phyloP scores from a whole-genome alignment of 2,888 invertebrate species.

The Xanthia icteritia region DNA sequence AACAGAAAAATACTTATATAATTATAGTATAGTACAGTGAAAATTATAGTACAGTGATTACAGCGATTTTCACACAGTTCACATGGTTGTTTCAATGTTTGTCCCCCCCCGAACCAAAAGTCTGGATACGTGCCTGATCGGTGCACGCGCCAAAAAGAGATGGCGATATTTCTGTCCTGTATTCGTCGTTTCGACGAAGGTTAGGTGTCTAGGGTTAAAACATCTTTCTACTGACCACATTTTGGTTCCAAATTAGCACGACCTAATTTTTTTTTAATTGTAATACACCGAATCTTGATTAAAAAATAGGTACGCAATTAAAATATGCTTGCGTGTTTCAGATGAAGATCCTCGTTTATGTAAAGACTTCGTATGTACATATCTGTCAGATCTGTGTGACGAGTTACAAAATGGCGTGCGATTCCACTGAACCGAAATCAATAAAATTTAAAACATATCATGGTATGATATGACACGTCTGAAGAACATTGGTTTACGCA shows the following conservation, averaged over 20 bases:
- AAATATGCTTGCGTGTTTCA: constrained; percentile 18
- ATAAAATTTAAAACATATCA: not conserved
- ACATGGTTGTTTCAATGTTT: too few relatives aligned
- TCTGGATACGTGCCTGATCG: too few relatives aligned
- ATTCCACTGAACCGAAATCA: not conserved
- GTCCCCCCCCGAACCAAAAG: too few relatives aligned
- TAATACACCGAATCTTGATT: constrained; percentile 31
- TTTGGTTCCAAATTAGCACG: constrained; percentile 14
- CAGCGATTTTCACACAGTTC: too few relatives aligned
- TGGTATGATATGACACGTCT: not conserved
- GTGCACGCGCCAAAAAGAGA: too few relatives aligned
- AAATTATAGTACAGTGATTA: too few relatives aligned
- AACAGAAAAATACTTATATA: too few relatives aligned
- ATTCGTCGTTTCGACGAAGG: too few relatives aligned
- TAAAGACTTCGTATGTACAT: constrained; percentile 8
- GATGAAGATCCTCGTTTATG: constrained; percentile 17
- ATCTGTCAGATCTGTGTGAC: not conserved
- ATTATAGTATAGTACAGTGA: too few relatives aligned
- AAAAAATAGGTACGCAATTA: constrained; percentile 37
- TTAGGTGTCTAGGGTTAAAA: too few relatives aligned
- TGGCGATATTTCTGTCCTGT: too few relatives aligned
- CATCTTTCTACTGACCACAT: constrained; percentile 10
- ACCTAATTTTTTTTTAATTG: constrained; percentile 1
- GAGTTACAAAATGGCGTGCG: not conserved
- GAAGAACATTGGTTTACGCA: not conserved